These are phyloP conservation scores for Callionymus lyra DNA, from an alignment of 2,113 vertebrate genomes.

Conservation along the genomic window DNA sequence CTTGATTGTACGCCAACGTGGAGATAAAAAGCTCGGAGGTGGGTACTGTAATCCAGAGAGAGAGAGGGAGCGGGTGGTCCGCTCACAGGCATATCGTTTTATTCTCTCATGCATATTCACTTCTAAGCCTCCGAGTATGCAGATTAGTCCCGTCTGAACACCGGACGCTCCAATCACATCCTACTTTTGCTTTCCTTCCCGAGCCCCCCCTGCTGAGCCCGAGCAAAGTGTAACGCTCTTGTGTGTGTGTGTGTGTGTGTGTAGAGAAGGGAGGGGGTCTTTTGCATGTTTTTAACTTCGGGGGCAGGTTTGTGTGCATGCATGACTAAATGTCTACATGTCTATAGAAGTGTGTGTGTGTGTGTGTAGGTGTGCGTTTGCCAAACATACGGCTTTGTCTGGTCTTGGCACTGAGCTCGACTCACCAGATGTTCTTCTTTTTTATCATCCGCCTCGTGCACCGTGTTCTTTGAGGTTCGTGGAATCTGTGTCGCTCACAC, in stretches of 20 bases:
- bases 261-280: conserved; percentile 17
- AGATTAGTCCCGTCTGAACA: conserved; percentile 65
- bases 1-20: conserved; percentile 54
- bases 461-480: conserved; percentile 59
- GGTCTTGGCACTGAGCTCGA: conserved; percentile 63
- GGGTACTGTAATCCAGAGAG: conserved; percentile 62
- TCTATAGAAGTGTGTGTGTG: conserved; percentile 18
- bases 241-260: conserved; percentile 14
- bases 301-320: conserved; percentile 39
- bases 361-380: conserved; percentile 43
- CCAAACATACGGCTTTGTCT: conserved; percentile 71
- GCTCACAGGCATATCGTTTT: conserved; percentile 63
- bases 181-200: conserved; percentile 27
- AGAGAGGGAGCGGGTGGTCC: conserved; percentile 60
- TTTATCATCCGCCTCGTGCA: conserved; percentile 67
- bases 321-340: conserved; percentile 44
- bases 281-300: conserved; percentile 51
- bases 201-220: conserved; percentile 43
- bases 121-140: conserved; percentile 61
- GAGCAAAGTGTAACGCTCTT: conserved; percentile 23
- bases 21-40: conserved; percentile 61
- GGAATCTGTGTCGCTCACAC: conserved; percentile 49
- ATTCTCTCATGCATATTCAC: conserved; percentile 71
- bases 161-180: conserved; percentile 54
- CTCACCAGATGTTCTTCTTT: conserved; percentile 72